A percentile compares a stretch with the other conserved stretches of the same genome.
Conservation (phyloP, 2,113 vertebrate species). For the Phrynosoma blainvillii region DNA sequence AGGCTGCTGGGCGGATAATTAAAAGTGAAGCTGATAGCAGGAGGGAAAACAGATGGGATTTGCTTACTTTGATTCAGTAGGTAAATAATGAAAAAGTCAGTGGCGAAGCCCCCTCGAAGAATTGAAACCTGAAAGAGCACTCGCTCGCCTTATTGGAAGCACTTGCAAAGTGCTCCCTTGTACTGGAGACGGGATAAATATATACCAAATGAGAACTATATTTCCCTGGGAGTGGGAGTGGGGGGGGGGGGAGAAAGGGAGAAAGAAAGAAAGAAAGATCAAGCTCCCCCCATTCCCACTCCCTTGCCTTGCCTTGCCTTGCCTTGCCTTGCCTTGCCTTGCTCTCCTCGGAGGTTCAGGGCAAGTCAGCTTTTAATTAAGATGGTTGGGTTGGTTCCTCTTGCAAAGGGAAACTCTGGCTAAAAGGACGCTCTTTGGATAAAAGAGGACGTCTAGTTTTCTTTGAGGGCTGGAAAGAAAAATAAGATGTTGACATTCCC, state of each 20-base stretch:
- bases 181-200: slow-evolving; percentile 53
- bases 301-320: too few species aligned
- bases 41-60: slow-evolving; percentile 99
- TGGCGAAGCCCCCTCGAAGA: slow-evolving; percentile 76
- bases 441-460: too few species aligned
- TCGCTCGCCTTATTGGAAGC: slow-evolving; percentile 73
- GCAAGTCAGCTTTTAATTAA: slow-evolving; percentile 57
- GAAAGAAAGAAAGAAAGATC: background rate
- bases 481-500: too few species aligned
- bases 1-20: slow-evolving; percentile 98
- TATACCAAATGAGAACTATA: too few species aligned
- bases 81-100: slow-evolving; percentile 94
- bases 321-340: too few species aligned
- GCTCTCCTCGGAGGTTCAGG: too few species aligned
- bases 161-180: slow-evolving; percentile 72
- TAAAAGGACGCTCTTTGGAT: background rate
- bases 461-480: too few species aligned
- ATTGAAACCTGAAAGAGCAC: slow-evolving; percentile 79
- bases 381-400: slow-evolving; percentile 48
- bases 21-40: slow-evolving; percentile 95
- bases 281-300: slow-evolving; percentile 20
- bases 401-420: slow-evolving; percentile 30
- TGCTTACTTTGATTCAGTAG: slow-evolving; percentile 96
- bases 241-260: too few species aligned
- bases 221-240: too few species aligned